Percentiles rank a stretch among this genome's conserved stretches.
These are phyloP conservation scores for Larimichthys polyactis DNA, from an alignment of 2,113 vertebrate species.

Conservation along the genomic window DNA sequence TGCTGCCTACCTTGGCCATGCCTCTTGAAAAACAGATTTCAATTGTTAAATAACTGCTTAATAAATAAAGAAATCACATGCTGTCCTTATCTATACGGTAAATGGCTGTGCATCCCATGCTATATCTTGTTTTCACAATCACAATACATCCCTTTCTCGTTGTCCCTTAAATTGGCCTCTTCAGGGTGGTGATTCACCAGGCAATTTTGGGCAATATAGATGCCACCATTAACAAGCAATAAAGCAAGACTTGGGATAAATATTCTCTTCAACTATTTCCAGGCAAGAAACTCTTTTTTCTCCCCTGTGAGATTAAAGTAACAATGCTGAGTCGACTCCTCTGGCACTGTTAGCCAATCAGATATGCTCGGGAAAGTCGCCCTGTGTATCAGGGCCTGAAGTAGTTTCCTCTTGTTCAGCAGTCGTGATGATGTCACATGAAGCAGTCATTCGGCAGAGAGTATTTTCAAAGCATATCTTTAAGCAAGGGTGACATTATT, in stretches of 20 bases:
- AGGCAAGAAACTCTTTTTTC: background rate
- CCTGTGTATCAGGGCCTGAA: slow-evolving; percentile 31
- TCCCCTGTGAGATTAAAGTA: slow-evolving; percentile 25
- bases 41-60: background rate
- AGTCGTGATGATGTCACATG: slow-evolving; percentile 43
- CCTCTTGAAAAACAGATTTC: background rate
- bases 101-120: background rate
- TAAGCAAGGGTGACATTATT: slow-evolving; percentile 51
- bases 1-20: background rate
- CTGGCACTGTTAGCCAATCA: slow-evolving; percentile 45
- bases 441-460: slow-evolving; percentile 27
- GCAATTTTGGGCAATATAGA: slow-evolving; percentile 10
- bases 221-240: slow-evolving; percentile 40
- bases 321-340: slow-evolving; percentile 42
- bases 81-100: background rate
- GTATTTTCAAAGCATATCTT: slow-evolving; percentile 51
- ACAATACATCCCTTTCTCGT: background rate
- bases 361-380: slow-evolving; percentile 44
- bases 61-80: background rate
- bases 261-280: slow-evolving; percentile 25
- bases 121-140: slow-evolving; percentile 9
- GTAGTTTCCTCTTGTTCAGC: slow-evolving; percentile 55
- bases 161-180: slow-evolving; percentile 2
- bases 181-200: slow-evolving; percentile 5
- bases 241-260: slow-evolving; percentile 14